Conservation (phyloP, 1,140 invertebrate genomes). For the Plutomurus gul region DNA sequence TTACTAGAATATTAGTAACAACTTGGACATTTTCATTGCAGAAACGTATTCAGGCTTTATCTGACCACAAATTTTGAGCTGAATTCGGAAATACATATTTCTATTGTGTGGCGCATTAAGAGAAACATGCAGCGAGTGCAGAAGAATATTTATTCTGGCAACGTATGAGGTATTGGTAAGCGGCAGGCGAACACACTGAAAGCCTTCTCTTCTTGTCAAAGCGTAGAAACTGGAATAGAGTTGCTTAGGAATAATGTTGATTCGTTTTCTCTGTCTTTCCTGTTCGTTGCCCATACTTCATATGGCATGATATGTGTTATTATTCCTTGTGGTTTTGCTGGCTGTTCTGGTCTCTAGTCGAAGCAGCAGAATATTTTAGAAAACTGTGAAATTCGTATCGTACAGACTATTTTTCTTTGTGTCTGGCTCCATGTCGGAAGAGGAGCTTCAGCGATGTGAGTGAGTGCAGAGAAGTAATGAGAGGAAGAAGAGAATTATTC, state of each 20-base stretch:
- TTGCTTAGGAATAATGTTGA: not conserved
- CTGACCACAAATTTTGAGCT: no score
- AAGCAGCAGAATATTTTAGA: constrained; percentile 14
- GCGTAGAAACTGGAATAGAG: not conserved
- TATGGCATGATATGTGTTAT: constrained; percentile 29
- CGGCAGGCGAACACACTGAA: no score
- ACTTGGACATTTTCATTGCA: no score
- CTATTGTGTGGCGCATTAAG: no score
- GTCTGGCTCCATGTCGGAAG: not conserved
- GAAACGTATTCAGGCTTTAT: no score
- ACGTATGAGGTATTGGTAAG: no score
- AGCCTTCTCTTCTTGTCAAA: constrained; percentile 16
- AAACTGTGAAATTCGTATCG: not conserved
- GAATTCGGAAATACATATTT: no score
- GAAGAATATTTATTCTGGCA: no score
- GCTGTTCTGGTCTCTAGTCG: no score
- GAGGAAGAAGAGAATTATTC: constrained; percentile 30
- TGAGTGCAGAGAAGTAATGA: constrained; percentile 19
- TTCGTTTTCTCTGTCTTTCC: constrained; percentile 8
- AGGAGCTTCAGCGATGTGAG: no score
- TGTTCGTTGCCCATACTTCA: constrained; percentile 12
- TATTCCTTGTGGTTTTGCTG: constrained; percentile 19
- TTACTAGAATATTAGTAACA: no score
- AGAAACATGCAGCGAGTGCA: no score
- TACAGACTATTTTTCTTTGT: not conserved